These are phyloP conservation scores for Tachystola acroxantha DNA, from an alignment of 2,888 invertebrate species.

Conservation along the genomic window DNA sequence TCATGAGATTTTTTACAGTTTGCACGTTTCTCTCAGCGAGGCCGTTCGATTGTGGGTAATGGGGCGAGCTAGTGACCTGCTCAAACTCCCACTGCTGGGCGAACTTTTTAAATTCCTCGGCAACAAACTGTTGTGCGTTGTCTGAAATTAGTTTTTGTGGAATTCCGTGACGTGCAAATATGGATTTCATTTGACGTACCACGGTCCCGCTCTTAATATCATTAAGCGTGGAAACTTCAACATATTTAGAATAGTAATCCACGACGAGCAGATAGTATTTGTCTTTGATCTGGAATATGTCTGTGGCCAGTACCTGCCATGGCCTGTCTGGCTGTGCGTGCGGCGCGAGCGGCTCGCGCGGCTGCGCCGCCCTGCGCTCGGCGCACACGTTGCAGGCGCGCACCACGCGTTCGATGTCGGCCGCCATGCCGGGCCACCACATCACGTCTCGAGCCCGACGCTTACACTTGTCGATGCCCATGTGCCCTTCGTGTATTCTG, in stretches of 20 bases:
- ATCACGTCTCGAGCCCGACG: constrained; percentile 14
- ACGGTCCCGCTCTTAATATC: neutral
- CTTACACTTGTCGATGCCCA: constrained; percentile 4
- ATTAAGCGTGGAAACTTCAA: neutral
- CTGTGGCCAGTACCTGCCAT: constrained; percentile 3
- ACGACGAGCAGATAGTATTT: constrained; percentile 3
- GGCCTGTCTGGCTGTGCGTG: no score
- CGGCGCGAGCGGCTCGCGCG: no score
- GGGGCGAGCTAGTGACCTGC: neutral
- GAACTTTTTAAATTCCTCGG: neutral
- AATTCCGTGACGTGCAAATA: neutral
- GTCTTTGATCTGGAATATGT: constrained; percentile 2
- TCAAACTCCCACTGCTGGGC: neutral
- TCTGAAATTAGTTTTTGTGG: constrained; percentile 1
- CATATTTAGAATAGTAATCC: constrained; percentile 3
- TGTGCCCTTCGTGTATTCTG: neutral
- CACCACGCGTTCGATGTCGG: no score
- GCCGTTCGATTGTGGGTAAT: constrained; percentile 14
- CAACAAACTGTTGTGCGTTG: constrained; percentile 1
- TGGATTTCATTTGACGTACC: no score
- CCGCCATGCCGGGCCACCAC: no score
- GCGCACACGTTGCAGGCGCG: no score
- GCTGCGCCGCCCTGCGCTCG: no score
- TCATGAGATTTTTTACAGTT: constrained; percentile 13
- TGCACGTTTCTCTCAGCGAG: constrained; percentile 11